These are phyloP conservation scores for Coracopsis vasa DNA, from an alignment of 2,113 vertebrate species.

Conservation along the genomic window DNA sequence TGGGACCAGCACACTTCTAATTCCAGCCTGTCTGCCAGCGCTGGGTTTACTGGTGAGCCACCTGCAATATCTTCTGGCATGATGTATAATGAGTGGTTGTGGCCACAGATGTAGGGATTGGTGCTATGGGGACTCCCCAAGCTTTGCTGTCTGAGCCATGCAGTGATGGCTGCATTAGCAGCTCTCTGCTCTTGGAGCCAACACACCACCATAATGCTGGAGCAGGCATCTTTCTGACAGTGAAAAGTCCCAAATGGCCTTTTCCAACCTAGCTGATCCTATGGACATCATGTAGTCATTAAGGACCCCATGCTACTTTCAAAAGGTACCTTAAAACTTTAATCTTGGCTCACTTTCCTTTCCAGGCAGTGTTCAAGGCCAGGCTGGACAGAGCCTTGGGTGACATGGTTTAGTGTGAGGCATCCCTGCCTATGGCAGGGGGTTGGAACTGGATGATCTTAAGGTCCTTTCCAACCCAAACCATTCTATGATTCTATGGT, in stretches of 20 bases:
- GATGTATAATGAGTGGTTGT: not conserved
- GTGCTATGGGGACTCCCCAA: not conserved
- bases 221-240: not conserved
- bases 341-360: not conserved
- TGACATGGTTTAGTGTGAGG: not conserved
- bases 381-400: not conserved
- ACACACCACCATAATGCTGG: accelerated
- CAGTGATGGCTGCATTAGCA: accelerated
- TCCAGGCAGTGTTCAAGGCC: not conserved
- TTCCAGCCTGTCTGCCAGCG: not conserved
- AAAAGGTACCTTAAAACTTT: not conserved
- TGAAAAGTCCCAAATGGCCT: not conserved
- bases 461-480: not conserved
- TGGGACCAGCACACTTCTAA: accelerated
- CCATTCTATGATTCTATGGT: not conserved
- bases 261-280: not conserved
- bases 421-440: not conserved
- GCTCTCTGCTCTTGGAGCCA: not conserved
- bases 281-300: not conserved
- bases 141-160: not conserved
- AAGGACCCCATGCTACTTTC: not conserved
- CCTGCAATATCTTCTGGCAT: not conserved
- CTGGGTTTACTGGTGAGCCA: not conserved
- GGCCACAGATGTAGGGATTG: not conserved
- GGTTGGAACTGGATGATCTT: not conserved